Conservation (phyloP, 2,888 invertebrate species). For the Drosophila quinaria region DNA sequence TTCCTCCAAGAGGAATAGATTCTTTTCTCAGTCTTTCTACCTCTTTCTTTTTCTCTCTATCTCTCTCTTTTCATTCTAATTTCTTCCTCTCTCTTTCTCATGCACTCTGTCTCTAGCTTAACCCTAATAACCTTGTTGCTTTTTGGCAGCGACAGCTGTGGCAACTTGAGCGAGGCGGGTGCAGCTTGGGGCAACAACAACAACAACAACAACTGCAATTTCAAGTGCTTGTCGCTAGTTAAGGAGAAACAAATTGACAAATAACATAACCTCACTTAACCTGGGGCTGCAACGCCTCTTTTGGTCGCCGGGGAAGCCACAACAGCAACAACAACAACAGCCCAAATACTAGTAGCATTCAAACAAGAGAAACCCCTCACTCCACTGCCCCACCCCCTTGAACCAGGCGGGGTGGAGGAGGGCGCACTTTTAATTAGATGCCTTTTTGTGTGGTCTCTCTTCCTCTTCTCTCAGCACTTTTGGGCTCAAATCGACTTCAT, state of each 20-base stretch:
- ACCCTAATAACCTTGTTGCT: constrained; percentile 77
- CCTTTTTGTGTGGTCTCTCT: constrained; percentile 53
- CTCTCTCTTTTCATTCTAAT: too few relatives aligned
- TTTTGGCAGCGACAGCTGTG: constrained; percentile 46
- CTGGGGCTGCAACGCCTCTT: constrained; percentile 73
- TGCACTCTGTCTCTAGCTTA: constrained; percentile 47
- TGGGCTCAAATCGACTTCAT: constrained; percentile 26
- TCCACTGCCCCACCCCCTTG: background rate
- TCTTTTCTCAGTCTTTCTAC: too few relatives aligned
- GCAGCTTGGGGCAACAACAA: constrained; percentile 8
- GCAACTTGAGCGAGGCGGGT: constrained; percentile 32
- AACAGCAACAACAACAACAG: background rate
- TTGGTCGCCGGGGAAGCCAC: constrained; percentile 36
- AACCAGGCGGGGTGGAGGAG: background rate
- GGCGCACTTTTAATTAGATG: constrained; percentile 71
- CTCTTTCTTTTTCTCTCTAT: background rate
- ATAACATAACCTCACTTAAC: constrained; percentile 82
- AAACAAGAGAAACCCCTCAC: background rate
- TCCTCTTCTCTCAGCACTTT: constrained; percentile 2
- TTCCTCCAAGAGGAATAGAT: background rate
- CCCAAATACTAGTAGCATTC: constrained; percentile 67
- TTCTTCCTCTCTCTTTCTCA: background rate
- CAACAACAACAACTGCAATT: background rate
- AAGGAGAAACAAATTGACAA: constrained; percentile 81
- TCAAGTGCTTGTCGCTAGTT: constrained; percentile 65